Evolutionary conservation across 2,113 vertebrate genomes (phyloP).

Genomic region (Pedionomus torquatus): DNA sequence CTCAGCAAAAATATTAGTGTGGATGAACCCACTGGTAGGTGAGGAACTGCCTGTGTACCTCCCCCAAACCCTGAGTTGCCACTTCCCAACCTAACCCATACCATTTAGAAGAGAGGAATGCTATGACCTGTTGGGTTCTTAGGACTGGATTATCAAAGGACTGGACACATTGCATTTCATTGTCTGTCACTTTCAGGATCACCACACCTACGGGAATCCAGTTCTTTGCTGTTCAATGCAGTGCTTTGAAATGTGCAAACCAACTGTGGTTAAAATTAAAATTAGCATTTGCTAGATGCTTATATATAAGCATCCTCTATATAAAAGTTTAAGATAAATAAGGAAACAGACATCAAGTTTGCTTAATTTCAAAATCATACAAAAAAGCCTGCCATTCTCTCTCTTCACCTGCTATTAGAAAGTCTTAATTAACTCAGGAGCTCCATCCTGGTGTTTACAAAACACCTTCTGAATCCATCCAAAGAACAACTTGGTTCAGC

Average conservation of each 20-base stretch:
- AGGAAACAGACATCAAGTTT: neutral
- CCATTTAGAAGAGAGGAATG: neutral
- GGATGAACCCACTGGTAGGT: neutral
- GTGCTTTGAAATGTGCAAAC: neutral
- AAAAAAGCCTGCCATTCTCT: neutral
- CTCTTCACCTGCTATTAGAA: neutral
- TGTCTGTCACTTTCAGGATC: neutral
- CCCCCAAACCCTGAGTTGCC: neutral
- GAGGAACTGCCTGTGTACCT: neutral
- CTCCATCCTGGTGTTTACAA: neutral
- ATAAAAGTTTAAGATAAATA: neutral
- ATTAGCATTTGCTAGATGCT: neutral
- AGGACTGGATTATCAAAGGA: neutral
- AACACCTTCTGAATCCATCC: neutral
- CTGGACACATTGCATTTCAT: fast-evolving
- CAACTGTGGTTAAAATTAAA: neutral
- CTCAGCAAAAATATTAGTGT: neutral
- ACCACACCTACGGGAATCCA: neutral
- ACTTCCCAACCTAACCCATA: neutral
- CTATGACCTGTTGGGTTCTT: neutral
- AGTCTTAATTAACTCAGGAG: neutral
- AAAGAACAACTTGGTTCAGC: neutral
- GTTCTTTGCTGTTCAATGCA: neutral
- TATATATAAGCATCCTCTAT: neutral
- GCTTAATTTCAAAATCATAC: neutral